Evolutionary conservation across 2,888 invertebrate genomes (phyloP).

Genomic region (Eutolmus rufibarbis): DNA sequence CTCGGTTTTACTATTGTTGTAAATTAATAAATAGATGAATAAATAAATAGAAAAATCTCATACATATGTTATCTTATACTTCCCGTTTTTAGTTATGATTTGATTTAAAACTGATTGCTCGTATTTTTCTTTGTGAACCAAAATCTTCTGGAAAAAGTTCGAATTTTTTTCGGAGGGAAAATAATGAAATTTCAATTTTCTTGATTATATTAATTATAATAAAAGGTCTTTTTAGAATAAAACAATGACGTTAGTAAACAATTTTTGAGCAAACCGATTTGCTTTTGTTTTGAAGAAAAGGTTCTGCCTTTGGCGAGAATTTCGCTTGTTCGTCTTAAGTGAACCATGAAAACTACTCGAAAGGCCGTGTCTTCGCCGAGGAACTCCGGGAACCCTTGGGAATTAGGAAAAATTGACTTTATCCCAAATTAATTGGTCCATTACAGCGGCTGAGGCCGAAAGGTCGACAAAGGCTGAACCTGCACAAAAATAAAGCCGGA

Average conservation of each 20-base stretch:
- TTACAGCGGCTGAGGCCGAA: not conserved
- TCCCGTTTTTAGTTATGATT: too few species aligned
- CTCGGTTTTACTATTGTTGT: too few species aligned
- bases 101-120: not conserved
- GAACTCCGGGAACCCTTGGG: not conserved
- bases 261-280: not conserved
- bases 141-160: not conserved
- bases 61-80: too few species aligned
- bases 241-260: not conserved
- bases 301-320: not conserved
- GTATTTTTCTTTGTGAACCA: not conserved
- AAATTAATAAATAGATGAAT: too few species aligned
- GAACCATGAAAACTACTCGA: constrained; percentile 22
- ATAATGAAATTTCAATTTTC: not conserved
- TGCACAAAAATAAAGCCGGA: constrained; percentile 35
- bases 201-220: constrained; percentile 7
- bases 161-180: not conserved
- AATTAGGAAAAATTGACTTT: constrained; percentile 4
- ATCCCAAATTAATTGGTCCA: constrained; percentile 9
- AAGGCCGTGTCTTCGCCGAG: not conserved
- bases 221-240: not conserved
- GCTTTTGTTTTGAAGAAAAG: not conserved
- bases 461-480: not conserved
- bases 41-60: too few species aligned
- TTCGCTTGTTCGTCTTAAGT: constrained; percentile 5